Base-by-base conservation (phyloP, 2,888 invertebrate genomes). In the Barypeithes pellucidus region DNA sequence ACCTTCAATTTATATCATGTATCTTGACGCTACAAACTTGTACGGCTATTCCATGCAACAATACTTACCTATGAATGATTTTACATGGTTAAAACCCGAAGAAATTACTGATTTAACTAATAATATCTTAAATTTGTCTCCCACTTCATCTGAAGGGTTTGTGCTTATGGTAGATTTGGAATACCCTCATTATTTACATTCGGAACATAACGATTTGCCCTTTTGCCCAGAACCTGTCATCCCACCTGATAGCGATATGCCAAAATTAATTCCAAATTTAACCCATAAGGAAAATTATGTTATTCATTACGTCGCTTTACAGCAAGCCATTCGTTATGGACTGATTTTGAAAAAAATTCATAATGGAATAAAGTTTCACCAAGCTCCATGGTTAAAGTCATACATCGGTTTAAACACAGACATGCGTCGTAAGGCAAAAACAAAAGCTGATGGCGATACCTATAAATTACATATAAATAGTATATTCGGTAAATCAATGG, bases 211-310 rank as follows among this genome's bases (percentile, higher is more conserved):
- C 18, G 45, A 45, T 4, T 7, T 45, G 4, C 45, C 45, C 1
- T 45, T 45, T 9, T 45, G 45, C 18, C 45, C 45, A 1, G 45
- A 45, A 18, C 16, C 16, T 45, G 7, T 4, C 2, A 18, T 3
- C 3, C 45, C 45, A 2, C 45, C 16, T 2, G 16, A 45, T 45
- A 8, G 16, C 8, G 18, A 45, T 18, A 4, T 3, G 14, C 3
- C 18, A 5, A 45, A 45, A 45, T 45, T 45, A 18, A 45, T 45
- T 45, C 45, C 45, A 18, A 45, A 45, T 45, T 45, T 45, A 7
- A 8, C 0, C 8, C 16, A 45, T 45, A 45, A 45, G 3, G 18
- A 45, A 45, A 16, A 18, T 16, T 45, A 45, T 8, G 45, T 45
- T 18, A 18, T 45, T 45, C 16, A 16, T 8, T 18, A 45, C 16